Evolutionary conservation across 2,113 vertebrate genomes (phyloP).

Genomic region (Heloderma charlesbogerti): DNA sequence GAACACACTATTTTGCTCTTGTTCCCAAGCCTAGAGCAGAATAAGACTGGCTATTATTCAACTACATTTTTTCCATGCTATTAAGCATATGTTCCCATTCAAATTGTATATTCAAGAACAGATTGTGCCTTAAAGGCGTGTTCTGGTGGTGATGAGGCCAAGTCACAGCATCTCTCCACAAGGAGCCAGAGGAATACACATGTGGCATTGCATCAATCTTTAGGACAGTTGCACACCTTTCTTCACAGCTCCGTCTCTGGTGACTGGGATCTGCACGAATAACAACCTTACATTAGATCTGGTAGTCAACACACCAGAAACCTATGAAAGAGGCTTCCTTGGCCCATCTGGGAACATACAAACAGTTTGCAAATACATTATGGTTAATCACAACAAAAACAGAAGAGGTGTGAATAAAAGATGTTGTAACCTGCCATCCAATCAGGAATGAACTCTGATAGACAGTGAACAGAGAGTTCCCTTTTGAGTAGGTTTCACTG

Average conservation of each 20-base stretch:
- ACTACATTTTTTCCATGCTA: conserved; percentile 21
- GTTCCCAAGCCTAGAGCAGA: background rate
- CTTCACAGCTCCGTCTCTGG: background rate
- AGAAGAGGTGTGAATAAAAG: background rate
- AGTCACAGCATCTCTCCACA: conserved; percentile 5
- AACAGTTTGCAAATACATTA: background rate
- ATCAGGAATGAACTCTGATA: background rate
- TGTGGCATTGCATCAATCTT: background rate
- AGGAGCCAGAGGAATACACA: background rate
- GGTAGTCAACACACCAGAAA: background rate
- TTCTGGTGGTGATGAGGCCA: conserved; percentile 8
- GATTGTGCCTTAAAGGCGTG: conserved; percentile 22
- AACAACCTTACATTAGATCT: background rate
- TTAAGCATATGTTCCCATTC: conserved; percentile 6
- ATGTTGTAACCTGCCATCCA: background rate
- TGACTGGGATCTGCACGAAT: background rate
- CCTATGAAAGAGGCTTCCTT: background rate
- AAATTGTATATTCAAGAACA: background rate
- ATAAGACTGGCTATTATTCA: conserved; percentile 12
- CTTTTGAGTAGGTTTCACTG: background rate
- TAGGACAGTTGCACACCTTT: background rate
- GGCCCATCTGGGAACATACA: too few species aligned
- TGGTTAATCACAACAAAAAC: background rate
- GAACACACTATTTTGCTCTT: background rate
- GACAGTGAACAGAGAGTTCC: background rate